Percentiles rank a stretch among this genome's conserved stretches.
Conservation (phyloP, 2,888 invertebrate genomes). For the Andrena chrysosceles region DNA sequence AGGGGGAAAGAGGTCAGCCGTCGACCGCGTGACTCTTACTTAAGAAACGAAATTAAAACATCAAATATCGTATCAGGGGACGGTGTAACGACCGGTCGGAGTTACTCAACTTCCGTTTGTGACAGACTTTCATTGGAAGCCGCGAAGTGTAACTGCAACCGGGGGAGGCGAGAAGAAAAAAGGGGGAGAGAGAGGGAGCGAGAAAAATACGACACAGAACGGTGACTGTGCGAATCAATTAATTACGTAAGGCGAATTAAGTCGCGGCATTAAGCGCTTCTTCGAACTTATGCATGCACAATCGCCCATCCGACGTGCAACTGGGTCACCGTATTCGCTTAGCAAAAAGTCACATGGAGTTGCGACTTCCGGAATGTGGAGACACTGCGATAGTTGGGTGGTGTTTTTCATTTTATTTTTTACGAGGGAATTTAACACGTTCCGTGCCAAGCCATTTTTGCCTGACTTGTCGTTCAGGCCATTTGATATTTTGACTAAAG, state of each 20-base stretch:
- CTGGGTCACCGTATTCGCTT: slow-evolving; percentile 29
- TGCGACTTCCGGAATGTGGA: not conserved
- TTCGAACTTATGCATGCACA: slow-evolving; percentile 11
- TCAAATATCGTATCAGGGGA: not conserved
- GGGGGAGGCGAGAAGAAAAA: not conserved
- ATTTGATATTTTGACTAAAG: no score
- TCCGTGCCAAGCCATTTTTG: no score
- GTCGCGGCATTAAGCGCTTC: slow-evolving; percentile 11
- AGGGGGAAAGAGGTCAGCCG: not conserved
- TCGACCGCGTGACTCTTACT: not conserved
- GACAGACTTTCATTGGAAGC: slow-evolving; percentile 4
- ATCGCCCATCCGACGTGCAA: slow-evolving; percentile 8
- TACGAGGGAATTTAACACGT: no score
- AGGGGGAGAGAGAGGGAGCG: no score
- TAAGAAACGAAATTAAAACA: slow-evolving; percentile 1
- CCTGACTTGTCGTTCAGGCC: no score
- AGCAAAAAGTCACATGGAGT: not conserved
- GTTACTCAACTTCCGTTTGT: slow-evolving; percentile 42
- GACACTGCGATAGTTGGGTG: no score
- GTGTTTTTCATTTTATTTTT: no score
- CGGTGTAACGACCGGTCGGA: slow-evolving; percentile 7
- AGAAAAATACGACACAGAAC: not conserved
- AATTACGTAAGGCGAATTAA: slow-evolving; percentile 25
- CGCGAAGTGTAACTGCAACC: slow-evolving; percentile 7
- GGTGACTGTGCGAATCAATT: slow-evolving; percentile 30